Conservation (phyloP, 2,888 invertebrate species). For the Leptinotarsa haldemani region DNA sequence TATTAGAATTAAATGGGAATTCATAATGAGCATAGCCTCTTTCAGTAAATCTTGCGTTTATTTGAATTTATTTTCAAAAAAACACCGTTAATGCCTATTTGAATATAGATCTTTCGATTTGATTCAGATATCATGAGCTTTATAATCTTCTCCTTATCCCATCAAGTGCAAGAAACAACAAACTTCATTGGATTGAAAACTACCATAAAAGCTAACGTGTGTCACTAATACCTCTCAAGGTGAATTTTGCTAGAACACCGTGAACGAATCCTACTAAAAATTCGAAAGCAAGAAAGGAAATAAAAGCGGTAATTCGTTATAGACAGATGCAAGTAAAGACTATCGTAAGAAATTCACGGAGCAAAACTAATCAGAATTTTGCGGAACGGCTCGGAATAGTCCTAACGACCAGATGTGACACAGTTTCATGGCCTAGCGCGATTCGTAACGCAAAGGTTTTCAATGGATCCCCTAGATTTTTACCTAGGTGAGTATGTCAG, state of each 20-base stretch:
- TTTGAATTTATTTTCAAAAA: no score
- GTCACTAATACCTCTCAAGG: slow-evolving; percentile 43
- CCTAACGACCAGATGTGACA: slow-evolving; percentile 53
- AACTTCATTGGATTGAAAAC: slow-evolving; percentile 19
- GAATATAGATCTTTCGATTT: background rate
- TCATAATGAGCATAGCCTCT: no score
- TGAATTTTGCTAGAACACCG: slow-evolving; percentile 38
- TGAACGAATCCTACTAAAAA: slow-evolving; percentile 33
- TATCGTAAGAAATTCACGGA: slow-evolving; percentile 57
- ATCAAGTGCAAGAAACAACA: slow-evolving; percentile 13
- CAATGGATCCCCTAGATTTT: slow-evolving; percentile 49
- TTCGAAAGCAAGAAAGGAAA: slow-evolving; percentile 36
- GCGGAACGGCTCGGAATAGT: slow-evolving; percentile 56
- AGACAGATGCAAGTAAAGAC: slow-evolving; percentile 58
- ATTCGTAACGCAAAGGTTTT: slow-evolving; percentile 60
- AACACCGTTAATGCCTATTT: no score
- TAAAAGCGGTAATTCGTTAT: slow-evolving; percentile 59
- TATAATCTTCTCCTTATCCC: background rate
- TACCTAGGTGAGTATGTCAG: slow-evolving; percentile 53
- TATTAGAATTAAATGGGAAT: no score
- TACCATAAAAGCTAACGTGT: slow-evolving; percentile 39
- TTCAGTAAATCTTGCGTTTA: no score
- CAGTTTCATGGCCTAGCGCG: slow-evolving; percentile 51
- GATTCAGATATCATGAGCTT: background rate
- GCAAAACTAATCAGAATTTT: slow-evolving; percentile 62